Conservation (phyloP, 2,888 invertebrate species). For the Hipparchia semele region DNA sequence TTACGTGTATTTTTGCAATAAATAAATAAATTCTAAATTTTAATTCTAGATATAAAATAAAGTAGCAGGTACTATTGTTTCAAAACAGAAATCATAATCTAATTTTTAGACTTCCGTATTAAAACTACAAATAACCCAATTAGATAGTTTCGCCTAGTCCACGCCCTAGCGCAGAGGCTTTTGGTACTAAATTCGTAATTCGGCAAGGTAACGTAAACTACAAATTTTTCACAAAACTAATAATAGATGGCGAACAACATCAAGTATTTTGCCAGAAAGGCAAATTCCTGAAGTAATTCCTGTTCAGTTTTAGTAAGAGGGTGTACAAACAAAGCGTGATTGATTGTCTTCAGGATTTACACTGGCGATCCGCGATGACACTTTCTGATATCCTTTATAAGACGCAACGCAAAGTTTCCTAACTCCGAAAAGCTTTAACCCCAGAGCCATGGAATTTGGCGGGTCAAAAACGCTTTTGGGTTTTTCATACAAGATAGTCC, state of each 20-base stretch:
- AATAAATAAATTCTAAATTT: no score
- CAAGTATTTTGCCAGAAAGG: slow-evolving; percentile 6
- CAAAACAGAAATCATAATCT: no score
- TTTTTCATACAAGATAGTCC: no score
- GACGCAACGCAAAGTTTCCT: slow-evolving; percentile 34
- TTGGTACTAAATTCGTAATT: no score
- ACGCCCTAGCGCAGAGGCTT: no score
- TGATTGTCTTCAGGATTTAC: slow-evolving; percentile 28
- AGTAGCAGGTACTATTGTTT: no score
- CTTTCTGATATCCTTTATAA: slow-evolving; percentile 38
- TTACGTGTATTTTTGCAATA: no score
- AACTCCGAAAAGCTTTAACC: slow-evolving; percentile 25
- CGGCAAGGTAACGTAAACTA: no score
- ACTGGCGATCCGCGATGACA: slow-evolving; percentile 33
- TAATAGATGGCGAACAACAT: neutral
- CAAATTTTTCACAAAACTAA: neutral
- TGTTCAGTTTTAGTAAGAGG: slow-evolving; percentile 16
- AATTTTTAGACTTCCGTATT: no score
- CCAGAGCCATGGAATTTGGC: neutral
- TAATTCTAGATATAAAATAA: no score
- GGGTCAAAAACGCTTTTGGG: neutral
- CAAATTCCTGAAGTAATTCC: slow-evolving; percentile 15
- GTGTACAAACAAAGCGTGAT: slow-evolving; percentile 36
- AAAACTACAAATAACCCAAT: no score
- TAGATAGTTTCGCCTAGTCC: no score